Conservation (phyloP, 2,888 invertebrate species). For the Maniola hyperantus region DNA sequence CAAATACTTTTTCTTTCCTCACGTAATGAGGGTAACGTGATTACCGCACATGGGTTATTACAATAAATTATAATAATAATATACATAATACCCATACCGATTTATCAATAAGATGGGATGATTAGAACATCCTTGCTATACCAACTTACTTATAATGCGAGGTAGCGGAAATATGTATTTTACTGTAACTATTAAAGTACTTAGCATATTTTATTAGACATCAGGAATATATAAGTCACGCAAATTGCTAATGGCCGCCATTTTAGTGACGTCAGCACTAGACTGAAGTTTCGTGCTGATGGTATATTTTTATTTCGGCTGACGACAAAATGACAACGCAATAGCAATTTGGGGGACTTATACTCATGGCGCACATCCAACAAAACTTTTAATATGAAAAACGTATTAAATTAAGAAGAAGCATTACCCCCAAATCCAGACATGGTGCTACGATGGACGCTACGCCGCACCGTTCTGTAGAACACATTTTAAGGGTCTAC, state of each 20-base stretch:
- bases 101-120: constrained; percentile 11
- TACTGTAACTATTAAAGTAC: not conserved
- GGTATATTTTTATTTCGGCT: no score
- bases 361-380: no score
- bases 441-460: not conserved
- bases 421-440: no score
- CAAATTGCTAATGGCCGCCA: no score
- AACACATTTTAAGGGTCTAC: not conserved
- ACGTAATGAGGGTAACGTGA: constrained; percentile 2
- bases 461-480: not conserved
- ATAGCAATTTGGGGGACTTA: no score
- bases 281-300: no score
- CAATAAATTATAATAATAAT: constrained; percentile 6
- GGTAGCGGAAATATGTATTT: not conserved
- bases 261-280: no score
- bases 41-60: not conserved
- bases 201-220: no score
- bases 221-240: no score
- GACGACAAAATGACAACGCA: no score
- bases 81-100: not conserved
- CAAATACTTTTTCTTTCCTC: constrained; percentile 17
- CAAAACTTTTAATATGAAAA: no score
- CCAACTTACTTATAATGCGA: not conserved
- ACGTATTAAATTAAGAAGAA: no score
- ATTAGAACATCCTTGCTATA: constrained; percentile 9